Conservation (phyloP, 2,888 invertebrate species). For the Thecocarcelia acutangulata region DNA sequence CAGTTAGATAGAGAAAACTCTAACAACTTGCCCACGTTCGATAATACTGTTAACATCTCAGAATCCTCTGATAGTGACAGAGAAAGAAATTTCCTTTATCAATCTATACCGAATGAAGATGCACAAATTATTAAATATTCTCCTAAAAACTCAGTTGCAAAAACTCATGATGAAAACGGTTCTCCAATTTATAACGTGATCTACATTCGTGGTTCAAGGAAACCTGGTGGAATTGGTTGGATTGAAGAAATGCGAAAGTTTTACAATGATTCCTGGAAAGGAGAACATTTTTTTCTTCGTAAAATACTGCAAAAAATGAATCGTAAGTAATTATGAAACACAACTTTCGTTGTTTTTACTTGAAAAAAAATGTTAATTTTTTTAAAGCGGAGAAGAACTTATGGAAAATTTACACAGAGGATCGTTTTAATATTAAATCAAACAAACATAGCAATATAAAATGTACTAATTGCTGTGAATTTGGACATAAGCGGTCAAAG, state of each 20-base stretch:
- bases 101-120: constrained; percentile 37
- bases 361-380: constrained; percentile 3
- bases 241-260: constrained; percentile 84
- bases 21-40: background rate
- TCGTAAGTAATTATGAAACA: constrained; percentile 81
- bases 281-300: constrained; percentile 84
- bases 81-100: constrained; percentile 32
- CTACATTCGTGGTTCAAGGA: constrained; percentile 65
- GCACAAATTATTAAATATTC: constrained; percentile 41
- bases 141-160: background rate
- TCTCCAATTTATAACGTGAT: constrained; percentile 67
- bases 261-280: constrained; percentile 86
- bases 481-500: constrained; percentile 84
- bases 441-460: constrained; percentile 78
- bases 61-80: constrained; percentile 57
- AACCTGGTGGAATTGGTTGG: constrained; percentile 76
- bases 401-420: constrained; percentile 77
- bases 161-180: constrained; percentile 24
- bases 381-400: constrained; percentile 71
- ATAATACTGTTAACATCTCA: constrained; percentile 59
- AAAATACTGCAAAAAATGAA: constrained; percentile 85
- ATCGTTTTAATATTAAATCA: constrained; percentile 74
- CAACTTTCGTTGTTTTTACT: background rate
- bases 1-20: constrained; percentile 49
- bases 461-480: constrained; percentile 85